A percentile compares a stretch with the other conserved stretches of the same genome.
Conservation (phyloP, 2,797 vertebrate species). For the Danio jaintianensis region DNA sequence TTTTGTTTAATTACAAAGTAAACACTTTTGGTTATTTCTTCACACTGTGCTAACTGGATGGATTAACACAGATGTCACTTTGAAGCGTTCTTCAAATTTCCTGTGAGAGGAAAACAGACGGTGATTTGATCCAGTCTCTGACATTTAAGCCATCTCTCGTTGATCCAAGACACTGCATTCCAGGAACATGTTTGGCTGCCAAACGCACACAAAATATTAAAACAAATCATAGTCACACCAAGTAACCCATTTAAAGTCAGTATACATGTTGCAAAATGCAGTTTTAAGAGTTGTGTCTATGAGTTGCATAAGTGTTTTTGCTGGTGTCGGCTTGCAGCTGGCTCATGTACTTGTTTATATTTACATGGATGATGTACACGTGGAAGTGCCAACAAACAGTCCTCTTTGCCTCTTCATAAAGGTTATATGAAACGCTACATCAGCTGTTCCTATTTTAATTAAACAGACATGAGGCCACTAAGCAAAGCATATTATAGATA, state of each 20-base stretch:
- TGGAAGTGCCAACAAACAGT: constrained; percentile 28
- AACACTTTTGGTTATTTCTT: background rate
- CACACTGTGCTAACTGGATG: background rate
- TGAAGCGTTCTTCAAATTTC: constrained; percentile 3
- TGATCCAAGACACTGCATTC: constrained; percentile 19
- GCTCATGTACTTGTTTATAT: constrained; percentile 54
- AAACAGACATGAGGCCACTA: background rate
- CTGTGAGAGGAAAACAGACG: background rate
- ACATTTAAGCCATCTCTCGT: background rate
- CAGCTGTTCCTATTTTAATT: background rate
- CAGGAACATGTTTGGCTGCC: background rate
- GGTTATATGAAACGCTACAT: constrained; percentile 13
- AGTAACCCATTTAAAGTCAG: background rate
- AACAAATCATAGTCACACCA: background rate
- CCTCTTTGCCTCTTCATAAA: constrained; percentile 41
- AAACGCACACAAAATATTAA: background rate
- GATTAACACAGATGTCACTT: constrained; percentile 15
- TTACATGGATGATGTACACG: constrained; percentile 36
- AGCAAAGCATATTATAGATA: background rate
- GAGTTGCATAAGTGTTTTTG: constrained; percentile 43
- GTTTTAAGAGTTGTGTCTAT: constrained; percentile 5
- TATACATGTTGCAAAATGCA: constrained; percentile 3
- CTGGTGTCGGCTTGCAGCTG: constrained; percentile 36
- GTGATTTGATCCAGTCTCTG: constrained; percentile 14
- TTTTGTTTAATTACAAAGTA: background rate